Evolutionary conservation across 92 coral and sea anemone genomes (phyloP).

Genomic region (Epizoanthus rinbou): DNA sequence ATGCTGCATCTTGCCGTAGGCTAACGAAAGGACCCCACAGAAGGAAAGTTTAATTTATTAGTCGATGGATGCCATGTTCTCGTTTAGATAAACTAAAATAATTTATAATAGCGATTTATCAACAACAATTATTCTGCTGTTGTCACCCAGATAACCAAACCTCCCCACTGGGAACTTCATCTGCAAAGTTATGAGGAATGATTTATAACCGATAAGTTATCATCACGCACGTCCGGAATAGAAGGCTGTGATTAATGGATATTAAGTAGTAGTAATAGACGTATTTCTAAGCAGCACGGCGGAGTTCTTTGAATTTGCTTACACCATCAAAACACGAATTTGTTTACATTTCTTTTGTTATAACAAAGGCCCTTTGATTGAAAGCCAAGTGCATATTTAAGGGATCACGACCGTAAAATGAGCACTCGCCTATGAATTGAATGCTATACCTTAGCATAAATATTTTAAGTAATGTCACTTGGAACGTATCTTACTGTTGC

Average conservation of each 20-base stretch:
- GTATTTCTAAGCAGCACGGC: not conserved
- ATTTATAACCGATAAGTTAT: conserved; percentile 7
- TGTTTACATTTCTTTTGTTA: conserved; percentile 39
- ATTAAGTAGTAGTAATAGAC: not conserved
- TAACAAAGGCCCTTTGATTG: conserved; percentile 7
- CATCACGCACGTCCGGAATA: not conserved
- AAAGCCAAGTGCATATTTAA: conserved; percentile 26
- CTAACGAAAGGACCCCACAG: conserved; percentile 34
- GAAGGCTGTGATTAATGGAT: conserved; percentile 1
- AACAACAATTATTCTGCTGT: conserved; percentile 34
- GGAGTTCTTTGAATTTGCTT: conserved; percentile 3
- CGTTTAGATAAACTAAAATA: conserved; percentile 45
- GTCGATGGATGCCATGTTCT: not conserved
- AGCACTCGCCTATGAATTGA: conserved; percentile 23
- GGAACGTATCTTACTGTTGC: no score
- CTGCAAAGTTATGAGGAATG: not conserved
- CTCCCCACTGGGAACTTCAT: conserved; percentile 12
- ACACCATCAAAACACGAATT: conserved; percentile 25
- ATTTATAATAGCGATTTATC: conserved; percentile 39
- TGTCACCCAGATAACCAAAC: conserved; percentile 22
- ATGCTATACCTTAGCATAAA: not conserved
- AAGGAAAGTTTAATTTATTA: conserved; percentile 21
- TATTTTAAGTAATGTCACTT: not conserved
- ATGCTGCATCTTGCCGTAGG: conserved; percentile 33
- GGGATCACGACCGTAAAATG: conserved; percentile 32